phyloP scores from a whole-genome alignment of 2,113 vertebrate genomes.

The Microtus richardsoni region DNA sequence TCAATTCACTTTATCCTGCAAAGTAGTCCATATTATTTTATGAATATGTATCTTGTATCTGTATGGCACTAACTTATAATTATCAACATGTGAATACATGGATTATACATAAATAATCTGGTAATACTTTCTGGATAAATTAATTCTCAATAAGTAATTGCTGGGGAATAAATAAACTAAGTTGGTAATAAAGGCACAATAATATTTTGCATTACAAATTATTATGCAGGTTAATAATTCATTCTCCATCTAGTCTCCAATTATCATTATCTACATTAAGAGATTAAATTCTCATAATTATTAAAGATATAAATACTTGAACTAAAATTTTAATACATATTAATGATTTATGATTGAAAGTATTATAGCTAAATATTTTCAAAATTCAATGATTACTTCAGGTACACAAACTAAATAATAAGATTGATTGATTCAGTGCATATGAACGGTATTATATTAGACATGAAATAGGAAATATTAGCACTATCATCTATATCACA shows the following conservation, averaged over 20 bases:
- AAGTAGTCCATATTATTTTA: not conserved
- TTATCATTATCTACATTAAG: slow-evolving; percentile 61
- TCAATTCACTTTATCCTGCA: not conserved
- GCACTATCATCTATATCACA: not conserved
- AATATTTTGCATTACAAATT: slow-evolving; percentile 59
- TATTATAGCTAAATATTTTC: slow-evolving; percentile 17
- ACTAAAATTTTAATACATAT: slow-evolving; percentile 5
- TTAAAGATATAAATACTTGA: slow-evolving; percentile 64
- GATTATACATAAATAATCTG: slow-evolving; percentile 36
- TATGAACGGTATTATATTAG: slow-evolving; percentile 1
- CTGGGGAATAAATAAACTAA: slow-evolving; percentile 31
- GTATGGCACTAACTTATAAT: not conserved
- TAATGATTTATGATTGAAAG: slow-evolving; percentile 46
- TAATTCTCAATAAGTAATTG: slow-evolving; percentile 48
- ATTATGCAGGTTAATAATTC: slow-evolving; percentile 62
- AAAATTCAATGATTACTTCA: slow-evolving; percentile 55
- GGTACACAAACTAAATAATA: slow-evolving; percentile 34
- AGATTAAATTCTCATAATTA: slow-evolving; percentile 54
- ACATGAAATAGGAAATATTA: not conserved
- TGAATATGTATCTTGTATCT: not conserved
- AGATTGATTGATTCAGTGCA: not conserved
- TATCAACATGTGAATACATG: not conserved
- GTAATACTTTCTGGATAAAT: slow-evolving; percentile 23
- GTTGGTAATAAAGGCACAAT: slow-evolving; percentile 52
- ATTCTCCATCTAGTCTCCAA: slow-evolving; percentile 32